These are phyloP conservation scores for Galeruca laticollis DNA, from an alignment of 2,888 invertebrate genomes.

Conservation along the genomic window DNA sequence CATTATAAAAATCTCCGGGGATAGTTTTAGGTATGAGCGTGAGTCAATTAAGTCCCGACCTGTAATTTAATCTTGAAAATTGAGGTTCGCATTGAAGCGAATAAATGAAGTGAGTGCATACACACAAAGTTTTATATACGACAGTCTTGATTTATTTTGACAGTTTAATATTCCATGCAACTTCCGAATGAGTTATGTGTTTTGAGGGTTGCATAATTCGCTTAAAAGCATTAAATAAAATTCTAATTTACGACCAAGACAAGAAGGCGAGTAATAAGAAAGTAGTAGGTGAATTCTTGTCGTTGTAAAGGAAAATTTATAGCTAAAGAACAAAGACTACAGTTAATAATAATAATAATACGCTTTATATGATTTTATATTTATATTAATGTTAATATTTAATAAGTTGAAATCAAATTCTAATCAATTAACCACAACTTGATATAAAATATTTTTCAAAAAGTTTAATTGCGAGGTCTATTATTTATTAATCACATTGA, in stretches of 20 bases:
- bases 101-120: constrained; percentile 36
- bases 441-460: too few relatives aligned
- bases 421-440: too few relatives aligned
- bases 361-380: too few relatives aligned
- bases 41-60: constrained; percentile 42
- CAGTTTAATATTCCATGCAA: constrained; percentile 42
- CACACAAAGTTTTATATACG: constrained; percentile 33
- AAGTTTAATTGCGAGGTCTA: too few relatives aligned
- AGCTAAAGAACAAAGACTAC: constrained; percentile 18
- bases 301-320: constrained; percentile 11
- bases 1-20: constrained; percentile 33
- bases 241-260: constrained; percentile 29
- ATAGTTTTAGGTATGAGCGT: constrained; percentile 38
- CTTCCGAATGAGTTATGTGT: constrained; percentile 40
- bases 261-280: constrained; percentile 30
- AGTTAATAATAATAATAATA: background rate
- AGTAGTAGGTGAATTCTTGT: constrained; percentile 5
- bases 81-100: constrained; percentile 30
- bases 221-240: constrained; percentile 36
- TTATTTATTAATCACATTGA: too few relatives aligned
- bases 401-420: too few relatives aligned
- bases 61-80: constrained; percentile 42
- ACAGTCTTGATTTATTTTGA: constrained; percentile 41
- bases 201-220: constrained; percentile 39
- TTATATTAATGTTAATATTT: too few relatives aligned